Evolutionary conservation across 2,797 vertebrate genomes (phyloP), one percentile per base, ranked within the genome.

Genomic region (Diplodus puntazzo): DNA sequence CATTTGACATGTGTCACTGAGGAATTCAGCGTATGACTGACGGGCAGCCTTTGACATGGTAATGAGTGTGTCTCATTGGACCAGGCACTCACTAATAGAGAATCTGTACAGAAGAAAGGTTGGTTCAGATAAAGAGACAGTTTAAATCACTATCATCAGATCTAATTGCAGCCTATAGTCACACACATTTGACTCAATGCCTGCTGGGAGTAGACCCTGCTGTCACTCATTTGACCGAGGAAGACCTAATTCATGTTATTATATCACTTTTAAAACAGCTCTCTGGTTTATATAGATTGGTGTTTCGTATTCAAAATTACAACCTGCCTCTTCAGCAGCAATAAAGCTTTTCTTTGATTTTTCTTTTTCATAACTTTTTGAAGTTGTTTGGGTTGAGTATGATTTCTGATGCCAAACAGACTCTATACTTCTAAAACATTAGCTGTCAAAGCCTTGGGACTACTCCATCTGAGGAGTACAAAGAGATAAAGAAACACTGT

Each of bases 1-100:
- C 17, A 46, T 69, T 66, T 73, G n/a, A 18, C 54, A 50, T 62
- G 39, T 78, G 78, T 77, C 77, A 65, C 49, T 52, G 39, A 61
- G 43, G 25, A 57, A 59, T 59, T 50, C 23, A 16, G 55, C 48
- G 66, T 17, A 25, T 69, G 43, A 67, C 39, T 73, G 67, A 62
- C 48, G 75, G 76, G 12, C 72, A 71, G 77, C 63, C 54, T 86
- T 84, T 85, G 74, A 83, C 72, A 74, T 84, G 69, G 6, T 46
- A 73, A 87, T 88, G 70, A 46, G 21, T 2, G 25, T 13, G 62
- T 76, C 67, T 72, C 69, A 49, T 63, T 9, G 23, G 78, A 59
- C 60, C 79, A 75, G 64, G 70, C 45, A 11, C 54, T 81, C 68
- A 30, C 60, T 61, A 43, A 52, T 45, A 18, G 57, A 1, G 39